Evolutionary conservation across 2,797 vertebrate species (phyloP).

Genomic region (Octomys mimax): DNA sequence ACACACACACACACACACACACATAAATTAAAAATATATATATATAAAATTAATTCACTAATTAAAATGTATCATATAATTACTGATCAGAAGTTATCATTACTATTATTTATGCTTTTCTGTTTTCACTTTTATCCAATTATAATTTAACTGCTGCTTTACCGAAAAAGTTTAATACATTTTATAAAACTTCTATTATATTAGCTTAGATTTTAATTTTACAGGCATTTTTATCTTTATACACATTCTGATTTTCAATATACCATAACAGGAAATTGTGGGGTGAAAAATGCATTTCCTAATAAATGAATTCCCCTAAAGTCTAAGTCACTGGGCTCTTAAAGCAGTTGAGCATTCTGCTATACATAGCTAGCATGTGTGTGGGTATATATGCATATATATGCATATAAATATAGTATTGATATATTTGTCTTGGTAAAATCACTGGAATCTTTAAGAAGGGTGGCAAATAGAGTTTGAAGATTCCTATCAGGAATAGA

Average conservation of each 20-base stretch:
- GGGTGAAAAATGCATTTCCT: background rate
- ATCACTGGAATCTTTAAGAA: conserved; percentile 21
- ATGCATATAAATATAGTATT: background rate
- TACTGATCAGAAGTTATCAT: background rate
- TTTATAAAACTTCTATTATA: background rate
- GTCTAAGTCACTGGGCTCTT: background rate
- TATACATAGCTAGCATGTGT: conserved; percentile 9
- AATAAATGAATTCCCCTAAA: background rate
- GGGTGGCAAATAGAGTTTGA: background rate
- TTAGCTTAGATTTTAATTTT: conserved; percentile 52
- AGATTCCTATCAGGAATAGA: background rate
- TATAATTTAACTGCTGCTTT: conserved; percentile 8
- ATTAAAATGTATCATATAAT: background rate
- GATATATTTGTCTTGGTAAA: conserved; percentile 12
- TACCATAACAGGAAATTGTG: background rate
- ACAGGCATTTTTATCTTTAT: conserved; percentile 51
- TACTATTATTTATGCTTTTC: background rate
- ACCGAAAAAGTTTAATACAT: conserved; percentile 47
- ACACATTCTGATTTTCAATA: conserved; percentile 35
- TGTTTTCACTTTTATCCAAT: background rate
- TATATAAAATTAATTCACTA: no score
- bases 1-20: no score
- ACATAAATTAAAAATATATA: no score
- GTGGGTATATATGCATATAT: background rate
- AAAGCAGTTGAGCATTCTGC: background rate